phyloP scores from a whole-genome alignment of 2,888 invertebrate species.

The Polia nebulosa region DNA sequence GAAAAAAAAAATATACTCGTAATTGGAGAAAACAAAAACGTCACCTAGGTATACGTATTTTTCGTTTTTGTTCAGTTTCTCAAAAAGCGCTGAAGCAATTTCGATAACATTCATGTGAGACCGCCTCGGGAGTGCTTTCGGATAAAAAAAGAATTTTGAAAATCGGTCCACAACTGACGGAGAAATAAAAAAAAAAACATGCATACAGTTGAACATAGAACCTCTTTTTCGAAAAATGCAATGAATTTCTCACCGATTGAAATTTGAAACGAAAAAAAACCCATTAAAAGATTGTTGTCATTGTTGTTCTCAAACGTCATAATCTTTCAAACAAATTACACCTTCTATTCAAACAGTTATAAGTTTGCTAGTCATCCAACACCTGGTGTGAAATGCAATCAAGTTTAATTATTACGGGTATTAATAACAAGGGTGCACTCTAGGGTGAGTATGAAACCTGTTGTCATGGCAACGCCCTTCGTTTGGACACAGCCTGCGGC shows the following conservation, averaged over 20 bases:
- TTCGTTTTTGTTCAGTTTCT: too few relatives aligned
- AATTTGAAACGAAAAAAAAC: not conserved
- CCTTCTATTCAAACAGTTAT: constrained; percentile 72
- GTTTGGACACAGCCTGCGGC: constrained; percentile 85
- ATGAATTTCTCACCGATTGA: not conserved
- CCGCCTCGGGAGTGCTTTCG: too few relatives aligned
- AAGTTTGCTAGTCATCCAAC: constrained; percentile 86
- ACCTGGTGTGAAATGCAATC: constrained; percentile 91
- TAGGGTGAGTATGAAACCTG: constrained; percentile 81
- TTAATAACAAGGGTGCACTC: constrained; percentile 90
- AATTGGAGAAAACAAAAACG: too few relatives aligned
- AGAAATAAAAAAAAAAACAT: too few relatives aligned
- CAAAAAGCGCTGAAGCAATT: too few relatives aligned
- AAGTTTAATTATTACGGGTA: constrained; percentile 91
- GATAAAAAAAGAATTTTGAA: too few relatives aligned
- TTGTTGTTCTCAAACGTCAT: constrained; percentile 55
- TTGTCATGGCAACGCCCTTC: constrained; percentile 88
- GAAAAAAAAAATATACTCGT: too few relatives aligned
- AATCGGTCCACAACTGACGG: too few relatives aligned
- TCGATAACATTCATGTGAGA: too few relatives aligned
- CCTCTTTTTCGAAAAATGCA: too few relatives aligned
- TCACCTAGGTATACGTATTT: too few relatives aligned
- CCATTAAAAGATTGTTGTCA: constrained; percentile 7
- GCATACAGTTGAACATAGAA: too few relatives aligned
- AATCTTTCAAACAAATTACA: constrained; percentile 63